phyloP scores from a whole-genome alignment of 2,113 vertebrate genomes.

The Prionailurus viverrinus region DNA sequence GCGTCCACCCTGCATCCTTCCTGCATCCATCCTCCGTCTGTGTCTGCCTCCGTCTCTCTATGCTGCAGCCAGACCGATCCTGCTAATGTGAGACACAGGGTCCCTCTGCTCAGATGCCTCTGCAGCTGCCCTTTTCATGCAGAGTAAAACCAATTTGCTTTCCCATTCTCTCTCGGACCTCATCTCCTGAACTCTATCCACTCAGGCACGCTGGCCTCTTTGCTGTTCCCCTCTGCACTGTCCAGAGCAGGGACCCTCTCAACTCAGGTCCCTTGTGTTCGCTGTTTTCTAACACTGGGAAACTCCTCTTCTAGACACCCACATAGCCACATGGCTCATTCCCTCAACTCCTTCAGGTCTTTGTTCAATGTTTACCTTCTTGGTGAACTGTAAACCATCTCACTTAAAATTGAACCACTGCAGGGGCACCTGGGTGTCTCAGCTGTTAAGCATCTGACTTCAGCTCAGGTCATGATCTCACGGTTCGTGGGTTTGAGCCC shows the following conservation, averaged over 20 bases:
- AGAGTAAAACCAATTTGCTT: not conserved
- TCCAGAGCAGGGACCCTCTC: not conserved
- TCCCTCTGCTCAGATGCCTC: not conserved
- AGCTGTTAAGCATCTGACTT: no score
- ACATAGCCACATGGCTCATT: not conserved
- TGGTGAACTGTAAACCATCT: not conserved
- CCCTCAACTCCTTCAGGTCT: not conserved
- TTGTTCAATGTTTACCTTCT: not conserved
- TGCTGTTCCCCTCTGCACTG: not conserved
- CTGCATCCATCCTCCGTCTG: not conserved
- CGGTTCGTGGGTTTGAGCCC: no score
- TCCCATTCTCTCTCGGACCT: not conserved
- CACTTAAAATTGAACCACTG: not conserved
- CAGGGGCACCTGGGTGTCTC: no score
- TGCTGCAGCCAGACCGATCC: not conserved
- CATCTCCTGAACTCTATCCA: not conserved
- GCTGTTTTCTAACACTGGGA: not conserved
- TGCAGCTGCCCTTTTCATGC: not conserved
- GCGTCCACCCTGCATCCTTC: not conserved
- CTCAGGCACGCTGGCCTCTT: not conserved
- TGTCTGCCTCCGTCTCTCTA: not conserved
- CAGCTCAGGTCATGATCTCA: no score
- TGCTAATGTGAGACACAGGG: not conserved
- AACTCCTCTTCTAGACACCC: not conserved
- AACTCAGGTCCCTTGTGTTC: not conserved